These are phyloP conservation scores for Platygyra sinensis DNA, from an alignment of 64 coral and sea anemone genomes.

Conservation along the genomic window DNA sequence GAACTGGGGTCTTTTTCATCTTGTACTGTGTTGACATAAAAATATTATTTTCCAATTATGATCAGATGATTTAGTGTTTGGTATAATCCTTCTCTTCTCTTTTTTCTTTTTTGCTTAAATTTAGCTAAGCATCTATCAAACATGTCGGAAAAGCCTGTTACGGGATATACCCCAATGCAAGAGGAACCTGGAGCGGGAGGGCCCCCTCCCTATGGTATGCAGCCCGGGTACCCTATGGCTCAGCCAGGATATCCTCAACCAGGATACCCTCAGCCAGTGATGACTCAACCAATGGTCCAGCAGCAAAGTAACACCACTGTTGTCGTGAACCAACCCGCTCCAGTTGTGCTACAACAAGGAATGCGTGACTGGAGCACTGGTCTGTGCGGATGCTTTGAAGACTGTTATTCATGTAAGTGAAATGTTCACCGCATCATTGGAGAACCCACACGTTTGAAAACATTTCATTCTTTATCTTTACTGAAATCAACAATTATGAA, in stretches of 20 bases:
- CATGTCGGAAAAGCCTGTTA: conserved; percentile 3
- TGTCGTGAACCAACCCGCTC: conserved; percentile 27
- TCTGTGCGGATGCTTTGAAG: conserved; percentile 47
- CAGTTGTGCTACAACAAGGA: conserved; percentile 14
- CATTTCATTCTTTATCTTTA: too few relatives aligned
- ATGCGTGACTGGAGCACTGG: conserved; percentile 26
- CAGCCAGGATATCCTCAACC: conserved; percentile 5
- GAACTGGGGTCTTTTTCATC: too few relatives aligned
- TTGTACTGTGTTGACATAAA: too few relatives aligned
- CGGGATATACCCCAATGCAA: neutral
- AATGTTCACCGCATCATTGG: neutral
- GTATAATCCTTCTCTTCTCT: neutral
- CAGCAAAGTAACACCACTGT: conserved; percentile 7
- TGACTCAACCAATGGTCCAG: neutral
- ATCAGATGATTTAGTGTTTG: neutral
- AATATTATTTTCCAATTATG: too few relatives aligned
- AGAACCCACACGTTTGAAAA: too few relatives aligned
- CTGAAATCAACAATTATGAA: too few relatives aligned
- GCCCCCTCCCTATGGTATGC: conserved; percentile 6
- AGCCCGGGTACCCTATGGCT: neutral
- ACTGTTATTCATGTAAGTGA: conserved; percentile 39
- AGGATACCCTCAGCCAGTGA: neutral
- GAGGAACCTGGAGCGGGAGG: neutral
- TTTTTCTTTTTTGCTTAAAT: too few relatives aligned
- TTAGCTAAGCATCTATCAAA: neutral